Evolutionary conservation across 2,888 invertebrate species (phyloP).

Genomic region (Augochlorella aurata): DNA sequence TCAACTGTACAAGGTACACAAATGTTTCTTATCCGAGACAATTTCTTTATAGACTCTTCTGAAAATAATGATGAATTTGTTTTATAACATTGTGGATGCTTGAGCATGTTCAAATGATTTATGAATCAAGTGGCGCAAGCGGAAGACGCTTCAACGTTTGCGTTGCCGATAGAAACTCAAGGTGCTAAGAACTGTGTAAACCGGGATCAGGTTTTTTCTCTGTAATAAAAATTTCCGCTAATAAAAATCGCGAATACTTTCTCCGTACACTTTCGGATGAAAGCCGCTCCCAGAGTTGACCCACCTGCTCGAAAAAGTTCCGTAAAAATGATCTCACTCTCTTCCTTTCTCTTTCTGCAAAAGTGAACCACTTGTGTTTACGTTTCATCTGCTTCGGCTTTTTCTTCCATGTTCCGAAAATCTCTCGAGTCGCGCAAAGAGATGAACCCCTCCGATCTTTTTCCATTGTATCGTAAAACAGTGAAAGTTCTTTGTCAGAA

Average conservation of each 20-base stretch:
- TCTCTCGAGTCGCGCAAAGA: background rate
- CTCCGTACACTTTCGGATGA: slow-evolving; percentile 52
- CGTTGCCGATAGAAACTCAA: too few relatives aligned
- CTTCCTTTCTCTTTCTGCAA: slow-evolving; percentile 44
- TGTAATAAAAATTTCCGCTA: background rate
- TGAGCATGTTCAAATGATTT: background rate
- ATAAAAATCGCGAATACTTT: slow-evolving; percentile 44
- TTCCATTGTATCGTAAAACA: background rate
- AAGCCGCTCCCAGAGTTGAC: slow-evolving; percentile 40
- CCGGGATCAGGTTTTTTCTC: background rate
- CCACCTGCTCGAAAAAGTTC: slow-evolving; percentile 51
- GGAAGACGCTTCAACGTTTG: too few relatives aligned
- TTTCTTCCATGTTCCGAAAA: background rate
- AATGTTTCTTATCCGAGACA: background rate
- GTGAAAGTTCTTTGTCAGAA: background rate
- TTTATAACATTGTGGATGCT: background rate
- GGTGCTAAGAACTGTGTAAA: background rate
- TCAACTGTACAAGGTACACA: background rate
- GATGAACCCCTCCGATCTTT: background rate
- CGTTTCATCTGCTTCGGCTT: background rate
- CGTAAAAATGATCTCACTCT: slow-evolving; percentile 1
- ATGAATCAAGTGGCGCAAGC: background rate
- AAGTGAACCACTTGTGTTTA: slow-evolving; percentile 9
- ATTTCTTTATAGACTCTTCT: background rate
- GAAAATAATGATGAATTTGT: background rate